These are phyloP conservation scores for Myopa tessellatipennis DNA, from an alignment of 2,888 invertebrate species.

Conservation along the genomic window DNA sequence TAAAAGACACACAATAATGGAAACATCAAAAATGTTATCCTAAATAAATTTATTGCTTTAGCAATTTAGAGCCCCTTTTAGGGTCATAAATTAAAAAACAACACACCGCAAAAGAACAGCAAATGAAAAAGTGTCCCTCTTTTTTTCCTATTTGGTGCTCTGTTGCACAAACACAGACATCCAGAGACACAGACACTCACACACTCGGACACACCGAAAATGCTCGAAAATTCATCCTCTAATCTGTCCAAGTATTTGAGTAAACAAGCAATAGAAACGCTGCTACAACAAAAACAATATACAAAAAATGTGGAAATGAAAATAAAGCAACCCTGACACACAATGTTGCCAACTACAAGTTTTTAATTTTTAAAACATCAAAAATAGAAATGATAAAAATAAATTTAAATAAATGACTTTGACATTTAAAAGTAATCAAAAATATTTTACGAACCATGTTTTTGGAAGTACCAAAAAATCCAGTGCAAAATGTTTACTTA, in stretches of 20 bases:
- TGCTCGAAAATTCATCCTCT: slow-evolving; percentile 16
- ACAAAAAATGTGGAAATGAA: background rate
- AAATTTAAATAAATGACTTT: background rate
- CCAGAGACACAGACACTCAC: background rate
- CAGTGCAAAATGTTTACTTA: too few species aligned
- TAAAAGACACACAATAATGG: too few species aligned
- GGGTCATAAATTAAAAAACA: slow-evolving; percentile 3
- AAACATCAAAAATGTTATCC: background rate
- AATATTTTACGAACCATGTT: too few species aligned
- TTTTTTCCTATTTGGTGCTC: background rate
- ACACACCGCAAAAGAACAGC: background rate
- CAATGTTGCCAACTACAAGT: slow-evolving; percentile 17
- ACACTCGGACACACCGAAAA: background rate
- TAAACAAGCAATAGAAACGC: slow-evolving; percentile 19
- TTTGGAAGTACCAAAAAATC: too few species aligned
- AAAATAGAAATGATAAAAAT: slow-evolving; percentile 1
- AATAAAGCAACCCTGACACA: background rate
- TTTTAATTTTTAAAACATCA: background rate
- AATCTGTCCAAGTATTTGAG: slow-evolving; percentile 29
- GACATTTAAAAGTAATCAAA: background rate
- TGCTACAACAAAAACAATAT: background rate
- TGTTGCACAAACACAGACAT: background rate
- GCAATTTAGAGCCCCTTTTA: slow-evolving; percentile 8
- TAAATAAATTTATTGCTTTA: slow-evolving; percentile 9
- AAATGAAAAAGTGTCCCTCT: background rate